phyloP scores from a whole-genome alignment of 2,888 invertebrate genomes.

The Watsonalla binaria region DNA sequence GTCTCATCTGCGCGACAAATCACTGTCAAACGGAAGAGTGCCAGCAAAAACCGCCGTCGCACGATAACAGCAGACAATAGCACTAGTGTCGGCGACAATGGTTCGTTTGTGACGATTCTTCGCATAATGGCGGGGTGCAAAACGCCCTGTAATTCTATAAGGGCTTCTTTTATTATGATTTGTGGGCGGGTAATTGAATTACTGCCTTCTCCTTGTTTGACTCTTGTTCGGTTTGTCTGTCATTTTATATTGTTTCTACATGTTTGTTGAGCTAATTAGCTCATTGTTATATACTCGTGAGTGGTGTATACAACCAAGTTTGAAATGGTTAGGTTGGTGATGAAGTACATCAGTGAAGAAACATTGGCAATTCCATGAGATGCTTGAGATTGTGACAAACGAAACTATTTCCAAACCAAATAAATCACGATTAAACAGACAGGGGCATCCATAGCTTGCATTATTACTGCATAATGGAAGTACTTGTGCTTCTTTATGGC shows the following conservation, averaged over 20 bases:
- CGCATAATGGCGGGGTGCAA: conserved; percentile 71
- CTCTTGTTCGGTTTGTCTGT: conserved; percentile 46
- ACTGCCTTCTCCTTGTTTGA: conserved; percentile 46
- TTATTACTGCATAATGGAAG: too few species aligned
- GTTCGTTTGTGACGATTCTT: conserved; percentile 77
- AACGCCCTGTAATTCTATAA: conserved; percentile 70
- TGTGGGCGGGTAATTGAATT: conserved; percentile 72
- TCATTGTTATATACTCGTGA: neutral
- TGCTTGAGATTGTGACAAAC: too few species aligned
- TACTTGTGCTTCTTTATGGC: too few species aligned
- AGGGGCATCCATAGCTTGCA: too few species aligned
- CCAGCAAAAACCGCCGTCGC: conserved; percentile 68
- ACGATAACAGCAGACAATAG: conserved; percentile 74
- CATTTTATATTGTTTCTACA: conserved; percentile 14
- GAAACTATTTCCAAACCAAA: too few species aligned
- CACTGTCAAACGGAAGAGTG: conserved; percentile 62
- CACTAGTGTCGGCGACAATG: conserved; percentile 72
- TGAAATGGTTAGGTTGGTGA: too few species aligned
- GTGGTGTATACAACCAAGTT: too few species aligned
- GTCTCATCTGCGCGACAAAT: conserved; percentile 38
- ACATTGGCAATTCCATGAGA: too few species aligned
- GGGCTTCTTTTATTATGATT: conserved; percentile 65
- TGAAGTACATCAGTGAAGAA: too few species aligned
- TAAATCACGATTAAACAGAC: too few species aligned
- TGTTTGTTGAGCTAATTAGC: conserved; percentile 15